phyloP scores from a whole-genome alignment of 2,888 invertebrate genomes.

The Pardosa pseudoannulata region DNA sequence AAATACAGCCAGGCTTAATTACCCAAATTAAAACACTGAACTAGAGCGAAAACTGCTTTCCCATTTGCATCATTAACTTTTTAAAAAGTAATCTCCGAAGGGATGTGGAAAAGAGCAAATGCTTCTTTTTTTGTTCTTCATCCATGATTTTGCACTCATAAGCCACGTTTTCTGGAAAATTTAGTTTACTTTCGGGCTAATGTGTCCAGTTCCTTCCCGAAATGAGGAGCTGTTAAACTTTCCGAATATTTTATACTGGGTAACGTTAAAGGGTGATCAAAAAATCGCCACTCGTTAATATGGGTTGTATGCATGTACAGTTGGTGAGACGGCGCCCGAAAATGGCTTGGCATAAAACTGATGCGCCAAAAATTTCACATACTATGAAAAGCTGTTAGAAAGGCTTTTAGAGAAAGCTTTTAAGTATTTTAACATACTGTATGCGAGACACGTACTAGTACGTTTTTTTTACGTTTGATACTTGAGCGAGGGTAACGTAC shows the following conservation, averaged over 20 bases:
- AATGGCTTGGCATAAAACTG: not conserved
- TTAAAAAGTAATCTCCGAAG: not conserved
- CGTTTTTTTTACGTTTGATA: too few relatives aligned
- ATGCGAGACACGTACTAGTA: too few relatives aligned
- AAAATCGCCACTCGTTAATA: too few relatives aligned
- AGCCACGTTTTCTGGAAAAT: not conserved
- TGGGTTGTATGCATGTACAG: too few relatives aligned
- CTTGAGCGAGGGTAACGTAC: too few relatives aligned
- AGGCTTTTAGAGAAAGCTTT: too few relatives aligned
- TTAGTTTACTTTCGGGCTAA: not conserved
- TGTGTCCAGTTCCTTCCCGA: not conserved
- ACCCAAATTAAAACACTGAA: not conserved
- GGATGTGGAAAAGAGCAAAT: not conserved
- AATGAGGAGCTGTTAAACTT: not conserved
- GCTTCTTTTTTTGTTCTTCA: not conserved
- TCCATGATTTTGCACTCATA: not conserved
- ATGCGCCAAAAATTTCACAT: not conserved
- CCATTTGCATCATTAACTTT: not conserved
- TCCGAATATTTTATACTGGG: not conserved
- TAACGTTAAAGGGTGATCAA: not conserved
- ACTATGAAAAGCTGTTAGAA: too few relatives aligned
- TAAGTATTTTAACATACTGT: too few relatives aligned
- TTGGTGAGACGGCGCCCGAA: not conserved
- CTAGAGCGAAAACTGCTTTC: too few relatives aligned
- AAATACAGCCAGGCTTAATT: not conserved